Evolutionary conservation across 1,140 invertebrate genomes (phyloP).

Genomic region (Drosophila suzukii): DNA sequence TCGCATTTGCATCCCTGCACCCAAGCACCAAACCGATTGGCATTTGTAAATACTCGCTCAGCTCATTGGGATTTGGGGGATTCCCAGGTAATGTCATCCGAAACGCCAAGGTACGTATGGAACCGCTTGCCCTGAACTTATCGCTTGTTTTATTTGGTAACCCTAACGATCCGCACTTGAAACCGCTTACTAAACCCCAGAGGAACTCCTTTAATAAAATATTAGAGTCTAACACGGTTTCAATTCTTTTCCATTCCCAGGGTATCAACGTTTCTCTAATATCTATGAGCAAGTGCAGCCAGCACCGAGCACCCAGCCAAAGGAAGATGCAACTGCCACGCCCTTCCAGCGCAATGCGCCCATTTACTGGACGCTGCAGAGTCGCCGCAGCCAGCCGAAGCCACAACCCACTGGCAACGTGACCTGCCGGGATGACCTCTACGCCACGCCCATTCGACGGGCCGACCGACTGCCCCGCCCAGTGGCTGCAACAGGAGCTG

Average conservation of each 20-base stretch:
- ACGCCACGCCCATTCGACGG: constrained; percentile 80
- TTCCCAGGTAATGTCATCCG: constrained; percentile 33
- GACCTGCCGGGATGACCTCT: constrained; percentile 79
- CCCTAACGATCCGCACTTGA: constrained; percentile 38
- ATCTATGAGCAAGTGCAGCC: constrained; percentile 80
- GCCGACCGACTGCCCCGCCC: constrained; percentile 73
- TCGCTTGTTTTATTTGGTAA: constrained; percentile 32
- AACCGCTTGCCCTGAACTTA: constrained; percentile 41
- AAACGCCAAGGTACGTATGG: constrained; percentile 51
- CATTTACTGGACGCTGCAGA: constrained; percentile 84
- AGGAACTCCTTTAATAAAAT: neutral
- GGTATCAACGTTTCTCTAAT: constrained; percentile 84
- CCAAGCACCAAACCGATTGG: constrained; percentile 39
- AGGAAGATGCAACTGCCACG: constrained; percentile 44
- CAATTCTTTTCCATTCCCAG: constrained; percentile 30
- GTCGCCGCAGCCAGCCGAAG: constrained; percentile 66
- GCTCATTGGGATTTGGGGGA: constrained; percentile 20
- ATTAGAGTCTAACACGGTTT: constrained; percentile 1
- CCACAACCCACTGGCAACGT: constrained; percentile 34
- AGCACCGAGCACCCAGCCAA: constrained; percentile 44
- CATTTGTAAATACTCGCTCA: constrained; percentile 46
- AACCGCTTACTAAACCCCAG: constrained; percentile 36
- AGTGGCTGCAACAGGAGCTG: constrained; percentile 26
- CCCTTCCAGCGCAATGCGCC: constrained; percentile 80
- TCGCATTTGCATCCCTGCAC: constrained; percentile 36